Conservation (phyloP, 1,140 invertebrate species). For the Cepaea nemoralis region DNA sequence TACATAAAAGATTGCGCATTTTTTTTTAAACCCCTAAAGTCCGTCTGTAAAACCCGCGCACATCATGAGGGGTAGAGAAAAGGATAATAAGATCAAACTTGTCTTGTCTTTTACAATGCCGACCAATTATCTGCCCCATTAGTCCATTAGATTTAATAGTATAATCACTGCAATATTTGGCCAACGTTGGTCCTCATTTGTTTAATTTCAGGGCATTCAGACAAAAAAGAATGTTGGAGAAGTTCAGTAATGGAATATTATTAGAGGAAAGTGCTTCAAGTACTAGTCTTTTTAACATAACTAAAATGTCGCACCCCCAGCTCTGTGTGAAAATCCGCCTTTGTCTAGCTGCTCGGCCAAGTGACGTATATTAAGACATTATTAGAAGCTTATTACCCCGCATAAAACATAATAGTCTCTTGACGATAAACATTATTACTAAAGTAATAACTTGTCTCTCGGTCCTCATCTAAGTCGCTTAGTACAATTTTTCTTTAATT, state of each 20-base stretch:
- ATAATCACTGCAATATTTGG: background rate
- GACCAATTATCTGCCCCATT: background rate
- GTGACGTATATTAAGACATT: too few species aligned
- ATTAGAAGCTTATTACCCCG: too few species aligned
- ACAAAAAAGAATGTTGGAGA: background rate
- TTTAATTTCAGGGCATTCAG: constrained; percentile 3
- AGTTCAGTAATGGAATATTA: background rate
- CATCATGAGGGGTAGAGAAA: background rate
- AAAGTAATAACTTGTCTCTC: too few species aligned
- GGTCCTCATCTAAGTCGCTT: too few species aligned
- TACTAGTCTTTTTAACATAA: background rate
- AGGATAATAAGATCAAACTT: background rate
- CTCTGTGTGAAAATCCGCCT: too few species aligned
- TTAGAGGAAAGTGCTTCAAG: background rate
- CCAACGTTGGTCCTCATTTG: background rate
- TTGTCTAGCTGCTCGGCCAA: too few species aligned
- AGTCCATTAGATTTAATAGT: constrained; percentile 16
- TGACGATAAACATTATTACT: too few species aligned
- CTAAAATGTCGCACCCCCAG: background rate
- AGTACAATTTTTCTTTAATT: too few species aligned
- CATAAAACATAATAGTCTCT: too few species aligned
- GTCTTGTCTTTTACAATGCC: background rate
- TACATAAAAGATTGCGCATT: too few species aligned
- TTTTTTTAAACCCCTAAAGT: too few species aligned
- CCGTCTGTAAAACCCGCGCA: background rate